Base-by-base conservation (phyloP, 2,113 vertebrate genomes). In the Thryonomys swinderianus region DNA sequence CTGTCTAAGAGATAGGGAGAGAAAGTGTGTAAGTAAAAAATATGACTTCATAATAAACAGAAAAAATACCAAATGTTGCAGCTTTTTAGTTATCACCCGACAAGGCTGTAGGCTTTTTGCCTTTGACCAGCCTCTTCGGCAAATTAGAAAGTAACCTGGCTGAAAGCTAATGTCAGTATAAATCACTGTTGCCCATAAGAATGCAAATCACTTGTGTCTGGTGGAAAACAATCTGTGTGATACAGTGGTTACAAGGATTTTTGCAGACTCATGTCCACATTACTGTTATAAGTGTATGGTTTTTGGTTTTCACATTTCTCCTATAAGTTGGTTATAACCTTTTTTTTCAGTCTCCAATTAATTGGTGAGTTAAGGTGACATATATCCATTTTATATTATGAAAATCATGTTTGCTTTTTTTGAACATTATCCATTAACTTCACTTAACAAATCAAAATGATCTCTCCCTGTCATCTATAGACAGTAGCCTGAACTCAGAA, bases 221-320 rank as follows among this genome's bases (percentile, higher is more conserved):
- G 37, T 94, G 80, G 8, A 61, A 88, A 34, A 20, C 20, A 95
- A 64, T 80, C 91, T n/a, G 17, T 85, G 27, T 45, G 83, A 48
- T 21, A 42, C 12, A 34, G 76, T 21, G 37, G 73, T 37, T 69
- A 94, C 85, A 40, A 7, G 51, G 67, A 12, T 23, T 92, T 93
- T 94, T 88, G 61, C 57, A 94, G 83, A 83, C 71, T 86, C 17
- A 86, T 83, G 85, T 92, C 67, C 57, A 66, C 67, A 62, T 90
- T 82, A 81, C 57, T 89, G 16, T 61, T 27, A 82, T 53, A 78
- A 78, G 81, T 92, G 42, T 69, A 73, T 62, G 66, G 6, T 81
- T 86, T 27, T 69, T 69, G 80, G 64, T 34, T 88, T 93, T 69
- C 69, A 80, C 62, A 40, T 88, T 93, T 92, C 40, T 78, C 27